phyloP scores from a whole-genome alignment of 2,888 invertebrate species.

The Melanostoma mellinum region DNA sequence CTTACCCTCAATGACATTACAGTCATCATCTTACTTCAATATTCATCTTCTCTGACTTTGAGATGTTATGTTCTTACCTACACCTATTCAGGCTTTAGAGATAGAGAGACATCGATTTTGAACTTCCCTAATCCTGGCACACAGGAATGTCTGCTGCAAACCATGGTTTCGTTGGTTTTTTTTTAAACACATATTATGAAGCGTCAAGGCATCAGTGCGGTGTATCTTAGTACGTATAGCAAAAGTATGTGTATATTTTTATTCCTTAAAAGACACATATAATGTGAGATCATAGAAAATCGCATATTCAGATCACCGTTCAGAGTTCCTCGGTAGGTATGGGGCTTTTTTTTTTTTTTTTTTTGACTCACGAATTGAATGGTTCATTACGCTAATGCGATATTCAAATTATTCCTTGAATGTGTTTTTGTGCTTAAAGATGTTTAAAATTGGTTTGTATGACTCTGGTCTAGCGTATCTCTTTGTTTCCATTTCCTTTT shows the following conservation, averaged over 20 bases:
- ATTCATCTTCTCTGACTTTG: conserved; percentile 48
- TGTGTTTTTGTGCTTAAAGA: conserved; percentile 51
- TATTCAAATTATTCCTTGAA: conserved; percentile 78
- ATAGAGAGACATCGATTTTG: conserved; percentile 39
- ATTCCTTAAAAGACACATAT: conserved; percentile 21
- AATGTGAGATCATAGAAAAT: conserved; percentile 64
- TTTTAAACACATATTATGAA: neutral
- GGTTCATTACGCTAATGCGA: conserved; percentile 82
- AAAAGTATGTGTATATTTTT: conserved; percentile 9
- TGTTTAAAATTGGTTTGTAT: conserved; percentile 42
- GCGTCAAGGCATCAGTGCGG: too few relatives aligned
- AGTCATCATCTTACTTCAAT: conserved; percentile 54
- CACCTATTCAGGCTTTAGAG: neutral
- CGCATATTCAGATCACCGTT: conserved; percentile 65
- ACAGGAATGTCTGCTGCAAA: conserved; percentile 12
- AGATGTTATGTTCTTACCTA: conserved; percentile 27
- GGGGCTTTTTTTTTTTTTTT: conserved; percentile 1
- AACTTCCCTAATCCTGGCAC: conserved; percentile 12
- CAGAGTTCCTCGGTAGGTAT: conserved; percentile 25
- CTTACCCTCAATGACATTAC: conserved; percentile 34
- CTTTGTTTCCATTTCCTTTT: conserved; percentile 12
- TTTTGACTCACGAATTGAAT: conserved; percentile 76
- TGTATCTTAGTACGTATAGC: neutral
- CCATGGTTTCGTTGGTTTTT: neutral
- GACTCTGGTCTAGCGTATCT: conserved; percentile 20